Evolutionary conservation across 2,113 vertebrate genomes (phyloP), one percentile per base, ranked within the genome.

Genomic region (Brienomyrus longianalis): DNA sequence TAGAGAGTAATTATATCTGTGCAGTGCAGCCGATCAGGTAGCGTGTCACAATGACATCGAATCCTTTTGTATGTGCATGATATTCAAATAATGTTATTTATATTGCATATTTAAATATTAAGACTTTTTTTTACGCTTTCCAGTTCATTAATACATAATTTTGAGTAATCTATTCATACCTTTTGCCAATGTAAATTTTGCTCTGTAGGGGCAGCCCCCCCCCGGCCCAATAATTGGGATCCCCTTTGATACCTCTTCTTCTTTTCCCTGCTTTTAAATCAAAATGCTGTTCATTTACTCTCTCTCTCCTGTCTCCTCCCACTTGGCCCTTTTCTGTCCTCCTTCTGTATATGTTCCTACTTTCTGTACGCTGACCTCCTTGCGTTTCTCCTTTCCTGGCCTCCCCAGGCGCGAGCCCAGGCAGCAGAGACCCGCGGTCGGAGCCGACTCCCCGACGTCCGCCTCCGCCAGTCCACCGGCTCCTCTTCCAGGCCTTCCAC

Each of bases 331-430:
- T 83, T 35, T 83, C 17, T 39, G 27, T 83, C 15, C 17, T 83
- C 43, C 77, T 83, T 2, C 19, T 83, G 39, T 23, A 5, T 83
- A 7, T 56, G 45, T 43, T 45, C 43, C 48, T 5, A 6, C 47
- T 43, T 51, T 89, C 86, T 91, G 13, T 89, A 74, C 19, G 83
- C 87, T 90, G 59, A 13, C 86, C 11, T 21, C 51, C 48, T 4
- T 74, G 21, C n/a, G 9, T 13, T 35, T 23, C 52, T 80, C 4
- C 87, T 48, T 39, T 19, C 5, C 45, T 15, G 21, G 9, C 4
- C 45, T 59, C 3, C 91, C 5, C 96, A 99, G 98, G 96, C 96
- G 83, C 96, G 97, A 92, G 95, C 96, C 92, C 97, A 97, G 88
- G 96, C 97, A 2, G 91, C 93, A 48, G 98, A 97, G 89, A 93